Percentiles rank a stretch among this genome's conserved stretches.
Evolutionary conservation across 2,797 vertebrate species (phyloP).

Genomic region (Falco cherrug): DNA sequence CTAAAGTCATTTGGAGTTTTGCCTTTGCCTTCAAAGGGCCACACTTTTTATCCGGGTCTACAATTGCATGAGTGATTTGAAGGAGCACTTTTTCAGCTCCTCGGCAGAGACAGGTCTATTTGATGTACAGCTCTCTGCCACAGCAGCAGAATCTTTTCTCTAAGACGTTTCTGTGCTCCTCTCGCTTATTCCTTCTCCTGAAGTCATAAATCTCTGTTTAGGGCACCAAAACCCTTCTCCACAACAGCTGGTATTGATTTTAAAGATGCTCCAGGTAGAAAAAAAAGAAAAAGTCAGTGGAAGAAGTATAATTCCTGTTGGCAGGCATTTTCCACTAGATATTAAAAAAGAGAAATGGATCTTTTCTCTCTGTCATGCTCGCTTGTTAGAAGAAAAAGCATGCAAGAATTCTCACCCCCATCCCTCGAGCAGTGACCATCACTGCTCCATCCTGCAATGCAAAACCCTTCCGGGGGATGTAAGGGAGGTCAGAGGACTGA

Average conservation of each 20-base stretch:
- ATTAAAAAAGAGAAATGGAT: neutral
- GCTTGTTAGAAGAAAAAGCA: neutral
- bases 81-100: neutral
- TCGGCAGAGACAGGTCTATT: neutral
- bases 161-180: neutral
- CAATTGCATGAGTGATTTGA: neutral
- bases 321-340: neutral
- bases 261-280: constrained; percentile 40
- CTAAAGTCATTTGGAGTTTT: constrained; percentile 18
- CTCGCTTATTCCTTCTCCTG: neutral
- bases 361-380: neutral
- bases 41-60: neutral
- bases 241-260: constrained; percentile 51
- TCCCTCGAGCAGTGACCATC: neutral
- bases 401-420: neutral
- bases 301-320: constrained; percentile 17
- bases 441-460: neutral
- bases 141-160: constrained; percentile 10
- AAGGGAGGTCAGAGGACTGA: neutral
- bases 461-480: neutral
- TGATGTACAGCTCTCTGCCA: neutral
- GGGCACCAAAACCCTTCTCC: constrained; percentile 18
- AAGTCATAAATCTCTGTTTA: constrained; percentile 35
- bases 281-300: neutral
- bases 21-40: constrained; percentile 39